These are phyloP conservation scores for Dendrolimus houi DNA, from an alignment of 2,888 invertebrate species.

Conservation along the genomic window DNA sequence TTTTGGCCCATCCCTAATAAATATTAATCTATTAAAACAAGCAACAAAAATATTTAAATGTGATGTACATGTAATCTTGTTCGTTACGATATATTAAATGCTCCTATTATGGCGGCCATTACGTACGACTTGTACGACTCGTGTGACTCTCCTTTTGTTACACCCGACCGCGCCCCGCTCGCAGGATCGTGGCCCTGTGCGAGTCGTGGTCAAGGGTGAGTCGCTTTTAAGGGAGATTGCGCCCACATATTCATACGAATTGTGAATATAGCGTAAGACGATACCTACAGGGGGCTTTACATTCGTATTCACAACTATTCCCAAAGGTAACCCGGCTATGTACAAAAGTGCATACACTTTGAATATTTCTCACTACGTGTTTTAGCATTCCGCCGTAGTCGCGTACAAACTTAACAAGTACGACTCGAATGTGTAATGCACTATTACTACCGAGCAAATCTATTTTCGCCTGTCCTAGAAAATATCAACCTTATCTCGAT, in stretches of 20 bases:
- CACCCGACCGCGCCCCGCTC: no score
- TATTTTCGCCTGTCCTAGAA: background rate
- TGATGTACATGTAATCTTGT: no score
- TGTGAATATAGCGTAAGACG: background rate
- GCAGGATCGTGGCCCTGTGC: no score
- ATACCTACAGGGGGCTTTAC: background rate
- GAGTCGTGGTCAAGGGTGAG: no score
- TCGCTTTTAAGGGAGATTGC: no score
- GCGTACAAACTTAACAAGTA: constrained; percentile 34
- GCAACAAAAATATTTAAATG: no score
- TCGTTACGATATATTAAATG: no score
- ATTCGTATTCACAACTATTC: background rate
- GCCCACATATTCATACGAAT: background rate
- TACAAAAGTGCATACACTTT: background rate
- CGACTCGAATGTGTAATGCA: constrained; percentile 40
- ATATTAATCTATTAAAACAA: background rate
- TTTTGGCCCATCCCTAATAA: no score
- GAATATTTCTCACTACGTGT: constrained; percentile 10
- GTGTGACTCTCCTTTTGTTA: no score
- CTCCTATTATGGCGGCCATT: no score
- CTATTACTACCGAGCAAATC: constrained; percentile 14
- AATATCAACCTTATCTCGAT: background rate
- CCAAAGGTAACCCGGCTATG: background rate
- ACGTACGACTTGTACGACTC: no score
- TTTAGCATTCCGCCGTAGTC: constrained; percentile 34